These are phyloP conservation scores for Aphaenogaster rudis DNA, from an alignment of 1,140 invertebrate genomes.

Conservation along the genomic window DNA sequence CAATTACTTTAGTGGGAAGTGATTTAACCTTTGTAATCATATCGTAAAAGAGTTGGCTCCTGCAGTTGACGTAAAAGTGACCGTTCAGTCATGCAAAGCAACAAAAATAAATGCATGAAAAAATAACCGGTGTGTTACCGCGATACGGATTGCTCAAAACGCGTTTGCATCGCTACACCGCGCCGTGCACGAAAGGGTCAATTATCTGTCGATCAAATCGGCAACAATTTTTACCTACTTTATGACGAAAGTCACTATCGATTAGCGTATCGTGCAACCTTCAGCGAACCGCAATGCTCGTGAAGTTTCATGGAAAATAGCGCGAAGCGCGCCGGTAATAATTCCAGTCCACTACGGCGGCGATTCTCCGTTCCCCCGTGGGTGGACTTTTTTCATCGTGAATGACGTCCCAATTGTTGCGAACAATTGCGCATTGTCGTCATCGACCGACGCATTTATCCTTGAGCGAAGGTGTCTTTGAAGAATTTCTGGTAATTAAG, in stretches of 20 bases:
- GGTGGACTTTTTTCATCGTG: constrained; percentile 34
- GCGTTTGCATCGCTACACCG: not conserved
- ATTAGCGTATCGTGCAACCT: constrained; percentile 42
- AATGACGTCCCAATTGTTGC: constrained; percentile 20
- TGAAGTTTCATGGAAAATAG: constrained; percentile 35
- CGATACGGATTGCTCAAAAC: constrained; percentile 6
- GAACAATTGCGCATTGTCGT: not conserved
- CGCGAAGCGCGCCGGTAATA: constrained; percentile 29
- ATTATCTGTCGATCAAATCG: constrained; percentile 38
- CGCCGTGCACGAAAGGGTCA: constrained; percentile 22
- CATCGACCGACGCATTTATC: constrained; percentile 7
- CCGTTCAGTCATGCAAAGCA: not conserved
- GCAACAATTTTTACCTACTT: constrained; percentile 18
- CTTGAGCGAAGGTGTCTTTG: not conserved
- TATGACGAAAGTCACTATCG: constrained; percentile 41
- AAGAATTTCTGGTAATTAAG: constrained; percentile 13
- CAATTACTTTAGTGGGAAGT: not conserved
- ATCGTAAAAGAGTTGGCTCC: constrained; percentile 9
- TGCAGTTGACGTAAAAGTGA: not conserved
- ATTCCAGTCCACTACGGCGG: constrained; percentile 24
- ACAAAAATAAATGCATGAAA: constrained; percentile 9
- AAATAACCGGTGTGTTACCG: not conserved
- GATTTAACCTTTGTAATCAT: not conserved
- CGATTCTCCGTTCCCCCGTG: constrained; percentile 22
- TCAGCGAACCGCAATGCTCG: constrained; percentile 17